Conservation (phyloP, 2,113 vertebrate species). For the Polyodon spathula region DNA sequence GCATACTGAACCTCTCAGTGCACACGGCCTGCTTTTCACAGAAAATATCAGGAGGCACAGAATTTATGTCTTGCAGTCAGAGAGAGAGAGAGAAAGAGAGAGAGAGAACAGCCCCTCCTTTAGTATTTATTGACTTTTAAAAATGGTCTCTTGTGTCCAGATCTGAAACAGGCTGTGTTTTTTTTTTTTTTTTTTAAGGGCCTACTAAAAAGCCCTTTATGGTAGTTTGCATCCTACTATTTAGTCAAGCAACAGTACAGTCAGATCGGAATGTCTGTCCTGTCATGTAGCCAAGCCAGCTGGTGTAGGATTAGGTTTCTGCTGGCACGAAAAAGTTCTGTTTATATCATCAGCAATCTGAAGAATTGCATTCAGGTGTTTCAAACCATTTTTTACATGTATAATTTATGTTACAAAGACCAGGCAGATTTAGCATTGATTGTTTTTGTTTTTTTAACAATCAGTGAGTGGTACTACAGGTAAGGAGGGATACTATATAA, state of each 20-base stretch:
- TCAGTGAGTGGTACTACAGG: too few relatives aligned
- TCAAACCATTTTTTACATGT: constrained; percentile 29
- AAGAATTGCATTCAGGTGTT: constrained; percentile 55
- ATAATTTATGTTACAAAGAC: constrained; percentile 14
- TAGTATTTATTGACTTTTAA: constrained; percentile 7
- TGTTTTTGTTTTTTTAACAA: background rate
- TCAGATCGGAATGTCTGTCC: constrained; percentile 40
- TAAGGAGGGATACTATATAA: background rate
- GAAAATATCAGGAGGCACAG: background rate
- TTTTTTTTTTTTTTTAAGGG: background rate
- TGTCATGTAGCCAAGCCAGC: constrained; percentile 42
- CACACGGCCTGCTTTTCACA: background rate
- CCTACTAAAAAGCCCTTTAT: constrained; percentile 22
- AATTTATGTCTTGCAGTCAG: background rate
- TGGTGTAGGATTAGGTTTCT: constrained; percentile 38
- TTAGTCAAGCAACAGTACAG: constrained; percentile 24
- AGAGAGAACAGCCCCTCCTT: background rate
- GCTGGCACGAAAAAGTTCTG: constrained; percentile 32
- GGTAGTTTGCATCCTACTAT: constrained; percentile 38
- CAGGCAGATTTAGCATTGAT: constrained; percentile 15
- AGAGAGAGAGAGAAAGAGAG: background rate
- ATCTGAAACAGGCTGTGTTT: constrained; percentile 13
- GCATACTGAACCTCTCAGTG: too few relatives aligned
- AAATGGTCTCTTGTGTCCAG: constrained; percentile 11
- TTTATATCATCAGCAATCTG: constrained; percentile 32